Percentiles rank a stretch among this genome's conserved stretches.
Evolutionary conservation across 1,140 invertebrate species (phyloP).

Genomic region (Pseudobourletiella spinata): DNA sequence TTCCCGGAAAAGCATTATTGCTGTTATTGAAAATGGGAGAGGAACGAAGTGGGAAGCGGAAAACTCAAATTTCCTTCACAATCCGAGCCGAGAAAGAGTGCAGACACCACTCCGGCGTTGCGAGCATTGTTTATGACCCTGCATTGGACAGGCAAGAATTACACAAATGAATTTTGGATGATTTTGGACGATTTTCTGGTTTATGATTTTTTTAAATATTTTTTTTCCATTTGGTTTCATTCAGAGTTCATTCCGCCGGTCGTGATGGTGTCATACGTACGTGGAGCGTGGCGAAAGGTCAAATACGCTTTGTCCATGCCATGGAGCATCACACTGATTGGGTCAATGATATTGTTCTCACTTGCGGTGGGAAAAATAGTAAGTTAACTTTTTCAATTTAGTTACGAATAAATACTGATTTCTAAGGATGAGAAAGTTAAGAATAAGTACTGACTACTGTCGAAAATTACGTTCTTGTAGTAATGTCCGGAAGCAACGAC

Average conservation of each 20-base stretch:
- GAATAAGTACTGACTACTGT: not conserved
- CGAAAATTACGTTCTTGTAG: slow-evolving; percentile 47
- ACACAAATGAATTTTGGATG: slow-evolving; percentile 2
- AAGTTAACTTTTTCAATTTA: slow-evolving; percentile 36
- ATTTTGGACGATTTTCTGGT: no score
- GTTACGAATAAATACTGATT: slow-evolving; percentile 1
- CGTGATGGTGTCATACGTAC: slow-evolving; percentile 96
- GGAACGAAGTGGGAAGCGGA: slow-evolving; percentile 29
- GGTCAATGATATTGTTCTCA: slow-evolving; percentile 98
- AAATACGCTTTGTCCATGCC: slow-evolving; percentile 85
- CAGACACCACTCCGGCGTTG: slow-evolving; percentile 33
- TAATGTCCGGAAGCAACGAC: slow-evolving; percentile 97
- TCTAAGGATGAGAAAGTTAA: not conserved
- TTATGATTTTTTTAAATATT: no score
- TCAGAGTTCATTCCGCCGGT: slow-evolving; percentile 69
- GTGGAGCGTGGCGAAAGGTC: slow-evolving; percentile 64
- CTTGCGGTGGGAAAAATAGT: slow-evolving; percentile 92
- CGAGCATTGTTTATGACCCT: slow-evolving; percentile 32
- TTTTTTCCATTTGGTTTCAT: not conserved
- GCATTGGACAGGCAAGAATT: slow-evolving; percentile 24
- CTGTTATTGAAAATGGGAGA: slow-evolving; percentile 31
- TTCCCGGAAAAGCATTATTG: no score
- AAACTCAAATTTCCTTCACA: slow-evolving; percentile 33
- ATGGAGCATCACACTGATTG: slow-evolving; percentile 99
- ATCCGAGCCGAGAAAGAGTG: slow-evolving; percentile 30